phyloP scores from a whole-genome alignment of 2,113 vertebrate genomes.

The Polypterus senegalus region DNA sequence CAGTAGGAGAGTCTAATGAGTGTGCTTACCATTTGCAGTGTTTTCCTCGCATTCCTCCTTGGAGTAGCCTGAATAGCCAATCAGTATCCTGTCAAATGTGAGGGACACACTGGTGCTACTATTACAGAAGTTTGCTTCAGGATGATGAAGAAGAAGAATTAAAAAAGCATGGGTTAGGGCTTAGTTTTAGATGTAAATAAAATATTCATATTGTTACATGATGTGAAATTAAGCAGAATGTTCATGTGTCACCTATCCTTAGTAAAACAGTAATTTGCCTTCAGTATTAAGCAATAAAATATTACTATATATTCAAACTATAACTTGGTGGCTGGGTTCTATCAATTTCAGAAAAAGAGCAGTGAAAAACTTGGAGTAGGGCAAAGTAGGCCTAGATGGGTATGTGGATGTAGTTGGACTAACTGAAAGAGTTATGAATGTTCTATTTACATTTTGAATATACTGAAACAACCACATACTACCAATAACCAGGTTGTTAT shows the following conservation, averaged over 20 bases:
- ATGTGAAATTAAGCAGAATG: not conserved
- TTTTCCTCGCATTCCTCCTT: constrained; percentile 5
- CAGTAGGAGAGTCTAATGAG: too few species aligned
- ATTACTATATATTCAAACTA: too few species aligned
- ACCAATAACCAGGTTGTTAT: too few species aligned
- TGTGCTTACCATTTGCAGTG: constrained; percentile 8
- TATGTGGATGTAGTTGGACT: too few species aligned
- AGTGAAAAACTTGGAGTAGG: too few species aligned
- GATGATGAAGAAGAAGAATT: not conserved
- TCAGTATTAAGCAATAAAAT: not conserved
- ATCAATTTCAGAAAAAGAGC: too few species aligned
- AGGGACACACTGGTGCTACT: not conserved
- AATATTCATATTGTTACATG: not conserved
- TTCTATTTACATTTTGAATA: too few species aligned
- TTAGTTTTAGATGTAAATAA: not conserved
- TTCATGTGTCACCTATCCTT: not conserved
- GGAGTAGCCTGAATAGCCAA: constrained; percentile 12
- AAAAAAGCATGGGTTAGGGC: not conserved
- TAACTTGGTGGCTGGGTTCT: too few species aligned
- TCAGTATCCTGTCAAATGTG: constrained; percentile 5
- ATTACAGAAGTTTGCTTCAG: constrained; percentile 13
- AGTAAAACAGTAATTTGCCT: not conserved
- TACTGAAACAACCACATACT: too few species aligned
- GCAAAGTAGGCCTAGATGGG: too few species aligned
- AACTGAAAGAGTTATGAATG: too few species aligned